phyloP scores from a whole-genome alignment of 2,888 invertebrate species.

The Monochamus alternatus region DNA sequence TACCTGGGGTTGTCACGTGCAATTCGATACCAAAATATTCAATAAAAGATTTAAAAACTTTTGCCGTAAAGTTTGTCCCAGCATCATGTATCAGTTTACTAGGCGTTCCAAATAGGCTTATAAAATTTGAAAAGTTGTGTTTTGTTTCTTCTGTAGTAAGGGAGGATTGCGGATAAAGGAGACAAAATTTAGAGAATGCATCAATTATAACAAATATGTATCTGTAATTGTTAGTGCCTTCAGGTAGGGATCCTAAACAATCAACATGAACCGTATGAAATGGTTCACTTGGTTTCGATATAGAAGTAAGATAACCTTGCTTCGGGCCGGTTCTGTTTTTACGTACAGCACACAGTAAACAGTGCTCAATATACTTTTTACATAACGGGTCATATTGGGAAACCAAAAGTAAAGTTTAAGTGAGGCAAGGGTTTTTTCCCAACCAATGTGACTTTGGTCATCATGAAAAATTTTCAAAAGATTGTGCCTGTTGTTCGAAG shows the following conservation, averaged over 20 bases:
- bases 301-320: no score
- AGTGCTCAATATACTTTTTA: no score
- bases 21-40: constrained; percentile 42
- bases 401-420: no score
- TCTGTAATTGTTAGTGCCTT: no score
- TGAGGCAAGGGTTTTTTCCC: no score
- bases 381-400: no score
- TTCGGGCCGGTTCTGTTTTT: no score
- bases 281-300: no score
- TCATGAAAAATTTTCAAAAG: constrained; percentile 1
- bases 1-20: constrained; percentile 43
- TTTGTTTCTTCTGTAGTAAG: constrained; percentile 41
- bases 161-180: constrained; percentile 38
- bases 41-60: constrained; percentile 33
- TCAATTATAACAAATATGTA: no score
- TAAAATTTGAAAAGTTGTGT: constrained; percentile 34
- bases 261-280: no score
- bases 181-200: not conserved
- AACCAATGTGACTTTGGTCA: constrained; percentile 1
- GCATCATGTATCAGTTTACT: constrained; percentile 38
- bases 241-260: no score
- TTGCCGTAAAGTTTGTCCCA: constrained; percentile 35
- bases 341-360: no score
- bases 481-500: constrained; percentile 3
- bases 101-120: constrained; percentile 35